A percentile compares a stretch with the other conserved stretches of the same genome.
These are phyloP conservation scores for Neria commutata DNA, from an alignment of 2,888 invertebrate species.

Conservation along the genomic window DNA sequence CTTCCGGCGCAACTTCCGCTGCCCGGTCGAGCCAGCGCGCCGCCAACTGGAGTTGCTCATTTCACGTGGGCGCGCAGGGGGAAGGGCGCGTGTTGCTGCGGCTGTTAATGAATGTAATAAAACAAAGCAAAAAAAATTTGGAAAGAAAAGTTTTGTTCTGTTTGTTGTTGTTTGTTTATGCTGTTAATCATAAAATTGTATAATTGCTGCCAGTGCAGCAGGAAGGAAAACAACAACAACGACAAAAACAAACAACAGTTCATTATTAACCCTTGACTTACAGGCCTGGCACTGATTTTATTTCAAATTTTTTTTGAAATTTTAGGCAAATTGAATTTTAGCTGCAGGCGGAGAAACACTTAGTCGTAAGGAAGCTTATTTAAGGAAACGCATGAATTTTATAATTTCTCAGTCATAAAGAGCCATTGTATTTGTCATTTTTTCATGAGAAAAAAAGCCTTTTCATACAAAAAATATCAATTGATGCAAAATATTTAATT, in stretches of 20 bases:
- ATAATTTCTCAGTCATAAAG: no score
- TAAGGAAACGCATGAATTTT: no score
- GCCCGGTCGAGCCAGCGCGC: background rate
- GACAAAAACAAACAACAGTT: background rate
- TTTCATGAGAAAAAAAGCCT: no score
- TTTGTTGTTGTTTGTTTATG: background rate
- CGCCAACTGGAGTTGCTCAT: conserved; percentile 1
- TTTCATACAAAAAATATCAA: no score
- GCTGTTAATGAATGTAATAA: background rate
- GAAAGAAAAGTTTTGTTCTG: background rate
- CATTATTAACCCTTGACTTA: background rate
- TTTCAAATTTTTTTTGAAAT: no score
- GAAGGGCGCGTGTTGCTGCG: background rate
- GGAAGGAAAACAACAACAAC: background rate
- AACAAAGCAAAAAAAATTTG: background rate
- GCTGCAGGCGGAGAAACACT: no score
- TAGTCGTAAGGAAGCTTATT: no score
- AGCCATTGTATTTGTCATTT: no score
- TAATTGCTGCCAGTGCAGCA: background rate
- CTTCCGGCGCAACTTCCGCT: conserved; percentile 40
- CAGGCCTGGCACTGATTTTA: background rate
- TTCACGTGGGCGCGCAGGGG: background rate
- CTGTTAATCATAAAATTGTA: background rate
- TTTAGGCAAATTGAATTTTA: no score
- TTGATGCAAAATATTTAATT: no score